Evolutionary conservation across 2,888 invertebrate genomes (phyloP).

Genomic region (Syrista parreyssii): DNA sequence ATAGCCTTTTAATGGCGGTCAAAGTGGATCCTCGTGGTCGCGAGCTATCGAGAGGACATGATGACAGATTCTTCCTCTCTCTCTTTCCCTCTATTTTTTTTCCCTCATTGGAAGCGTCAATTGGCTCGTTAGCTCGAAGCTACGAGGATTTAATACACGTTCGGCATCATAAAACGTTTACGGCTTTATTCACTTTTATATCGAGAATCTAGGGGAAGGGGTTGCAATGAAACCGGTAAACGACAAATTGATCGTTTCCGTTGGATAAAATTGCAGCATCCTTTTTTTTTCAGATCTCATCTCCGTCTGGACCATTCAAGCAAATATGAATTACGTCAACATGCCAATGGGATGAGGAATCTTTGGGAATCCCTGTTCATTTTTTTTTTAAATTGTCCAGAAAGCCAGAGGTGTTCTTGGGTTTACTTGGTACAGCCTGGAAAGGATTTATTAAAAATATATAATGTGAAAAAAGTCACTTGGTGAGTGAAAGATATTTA

Average conservation of each 20-base stretch:
- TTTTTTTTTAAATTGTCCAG: background rate
- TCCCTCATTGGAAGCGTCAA: conserved; percentile 19
- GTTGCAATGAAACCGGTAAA: background rate
- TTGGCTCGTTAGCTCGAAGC: conserved; percentile 26
- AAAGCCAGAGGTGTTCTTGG: too few relatives aligned
- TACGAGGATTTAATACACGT: conserved; percentile 25
- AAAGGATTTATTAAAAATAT: background rate
- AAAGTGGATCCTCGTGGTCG: background rate
- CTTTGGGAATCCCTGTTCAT: too few relatives aligned
- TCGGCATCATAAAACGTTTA: conserved; percentile 7
- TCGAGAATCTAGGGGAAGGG: background rate
- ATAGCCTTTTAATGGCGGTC: background rate
- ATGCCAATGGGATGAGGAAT: background rate
- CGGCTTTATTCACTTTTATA: background rate
- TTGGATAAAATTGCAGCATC: background rate
- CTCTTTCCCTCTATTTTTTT: background rate
- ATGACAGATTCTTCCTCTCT: conserved; percentile 5
- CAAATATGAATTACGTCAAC: background rate
- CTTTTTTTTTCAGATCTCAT: background rate
- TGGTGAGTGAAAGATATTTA: background rate
- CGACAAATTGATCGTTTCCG: background rate
- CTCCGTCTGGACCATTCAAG: background rate
- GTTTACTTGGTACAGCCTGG: too few relatives aligned
- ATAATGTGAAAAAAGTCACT: background rate
- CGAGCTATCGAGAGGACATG: background rate